These are phyloP conservation scores for Corbicula japonica DNA, from an alignment of 2,888 invertebrate genomes.

Conservation along the genomic window DNA sequence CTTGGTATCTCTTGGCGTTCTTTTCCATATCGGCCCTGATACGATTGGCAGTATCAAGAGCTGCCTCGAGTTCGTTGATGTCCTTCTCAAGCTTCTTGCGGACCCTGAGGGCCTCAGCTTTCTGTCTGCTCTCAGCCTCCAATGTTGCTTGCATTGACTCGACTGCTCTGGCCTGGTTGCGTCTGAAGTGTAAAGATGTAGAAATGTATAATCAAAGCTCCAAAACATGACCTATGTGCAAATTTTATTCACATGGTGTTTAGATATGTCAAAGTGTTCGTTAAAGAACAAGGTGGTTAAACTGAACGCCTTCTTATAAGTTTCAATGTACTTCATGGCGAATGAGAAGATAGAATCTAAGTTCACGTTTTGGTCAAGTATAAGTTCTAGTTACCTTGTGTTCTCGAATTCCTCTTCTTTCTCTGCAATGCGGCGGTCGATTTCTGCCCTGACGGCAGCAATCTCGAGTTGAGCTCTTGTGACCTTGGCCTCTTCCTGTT, in stretches of 20 bases:
- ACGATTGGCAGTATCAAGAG: constrained; percentile 99
- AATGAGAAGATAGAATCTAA: too few relatives aligned
- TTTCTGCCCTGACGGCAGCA: constrained; percentile 99
- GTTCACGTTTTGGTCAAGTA: too few relatives aligned
- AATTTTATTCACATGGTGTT: background rate
- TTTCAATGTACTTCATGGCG: too few relatives aligned
- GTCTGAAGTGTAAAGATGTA: constrained; percentile 89
- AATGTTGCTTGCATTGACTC: constrained; percentile 99
- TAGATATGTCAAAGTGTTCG: background rate
- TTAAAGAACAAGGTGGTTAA: too few relatives aligned
- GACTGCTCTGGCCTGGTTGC: constrained; percentile 99
- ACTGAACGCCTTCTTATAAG: too few relatives aligned
- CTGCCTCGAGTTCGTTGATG: constrained; percentile 99
- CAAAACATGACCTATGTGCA: background rate
- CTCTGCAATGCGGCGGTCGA: constrained; percentile 99
- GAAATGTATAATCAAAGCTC: constrained; percentile 13
- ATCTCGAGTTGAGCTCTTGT: constrained; percentile 97
- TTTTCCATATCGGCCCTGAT: constrained; percentile 99
- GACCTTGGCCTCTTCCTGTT: constrained; percentile 99
- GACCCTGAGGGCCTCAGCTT: constrained; percentile 99
- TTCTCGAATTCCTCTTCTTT: constrained; percentile 99
- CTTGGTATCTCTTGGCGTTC: constrained; percentile 99
- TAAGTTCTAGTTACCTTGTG: constrained; percentile 91
- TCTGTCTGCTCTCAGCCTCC: constrained; percentile 99
- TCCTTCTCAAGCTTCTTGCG: constrained; percentile 99